These are phyloP conservation scores for Camelus bactrianus DNA, from an alignment of 2,113 vertebrate genomes.

Conservation along the genomic window DNA sequence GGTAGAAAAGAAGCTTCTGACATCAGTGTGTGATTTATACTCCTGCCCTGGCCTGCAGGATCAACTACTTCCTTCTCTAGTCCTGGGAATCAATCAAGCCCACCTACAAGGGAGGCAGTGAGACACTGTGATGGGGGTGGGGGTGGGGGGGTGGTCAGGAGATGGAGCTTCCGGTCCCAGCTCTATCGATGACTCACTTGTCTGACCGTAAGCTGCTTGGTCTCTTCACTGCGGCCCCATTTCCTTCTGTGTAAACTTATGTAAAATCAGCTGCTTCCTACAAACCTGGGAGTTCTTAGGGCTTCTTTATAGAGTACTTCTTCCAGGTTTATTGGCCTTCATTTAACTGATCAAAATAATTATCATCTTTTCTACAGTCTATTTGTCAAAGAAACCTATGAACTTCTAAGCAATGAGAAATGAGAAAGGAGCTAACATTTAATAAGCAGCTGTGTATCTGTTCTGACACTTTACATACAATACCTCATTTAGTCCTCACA, in stretches of 20 bases:
- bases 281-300: not conserved
- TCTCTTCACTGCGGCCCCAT: not conserved
- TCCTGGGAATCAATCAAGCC: constrained; percentile 33
- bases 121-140: not conserved
- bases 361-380: not conserved
- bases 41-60: not conserved
- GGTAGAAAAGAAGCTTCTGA: constrained; percentile 5
- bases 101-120: not conserved
- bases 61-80: constrained; percentile 13
- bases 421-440: not conserved
- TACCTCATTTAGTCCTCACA: constrained; percentile 24
- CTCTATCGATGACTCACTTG: not conserved
- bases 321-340: not conserved
- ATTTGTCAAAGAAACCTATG: constrained; percentile 45
- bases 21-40: not conserved
- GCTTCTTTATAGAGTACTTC: not conserved
- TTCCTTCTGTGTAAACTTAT: constrained; percentile 15
- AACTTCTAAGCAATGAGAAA: constrained; percentile 40
- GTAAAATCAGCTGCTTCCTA: constrained; percentile 9
- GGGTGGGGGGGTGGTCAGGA: not conserved
- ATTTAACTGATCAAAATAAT: constrained; percentile 43
- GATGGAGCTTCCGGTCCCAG: not conserved
- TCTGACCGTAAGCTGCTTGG: constrained; percentile 5
- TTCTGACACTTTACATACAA: constrained; percentile 39
- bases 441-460: not conserved